These are phyloP conservation scores for Belgica antarctica DNA, from an alignment of 2,888 invertebrate species.

Conservation along the genomic window DNA sequence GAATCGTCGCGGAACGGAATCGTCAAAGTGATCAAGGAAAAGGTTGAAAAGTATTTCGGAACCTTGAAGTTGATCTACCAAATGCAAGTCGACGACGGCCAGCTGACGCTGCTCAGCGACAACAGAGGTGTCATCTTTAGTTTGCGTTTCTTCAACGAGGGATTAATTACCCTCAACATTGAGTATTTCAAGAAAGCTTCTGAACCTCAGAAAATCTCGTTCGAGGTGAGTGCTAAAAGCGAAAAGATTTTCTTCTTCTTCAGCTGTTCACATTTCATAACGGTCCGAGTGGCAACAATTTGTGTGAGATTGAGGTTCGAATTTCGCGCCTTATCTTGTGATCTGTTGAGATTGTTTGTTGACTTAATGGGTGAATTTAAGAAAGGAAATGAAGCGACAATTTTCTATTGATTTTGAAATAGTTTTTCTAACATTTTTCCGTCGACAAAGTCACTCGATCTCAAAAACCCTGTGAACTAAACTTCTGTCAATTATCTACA, in stretches of 20 bases:
- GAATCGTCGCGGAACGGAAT: slow-evolving; percentile 64
- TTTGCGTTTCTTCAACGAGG: slow-evolving; percentile 70
- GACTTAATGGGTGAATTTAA: no score
- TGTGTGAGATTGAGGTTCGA: no score
- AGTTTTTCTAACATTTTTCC: no score
- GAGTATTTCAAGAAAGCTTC: slow-evolving; percentile 77
- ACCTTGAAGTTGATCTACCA: slow-evolving; percentile 69
- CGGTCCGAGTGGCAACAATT: no score
- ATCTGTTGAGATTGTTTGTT: no score
- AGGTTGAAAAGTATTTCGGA: slow-evolving; percentile 69
- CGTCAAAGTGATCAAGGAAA: slow-evolving; percentile 66
- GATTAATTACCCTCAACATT: slow-evolving; percentile 76
- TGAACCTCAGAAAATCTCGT: slow-evolving; percentile 69
- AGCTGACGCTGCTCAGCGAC: slow-evolving; percentile 68
- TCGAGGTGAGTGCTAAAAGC: slow-evolving; percentile 71
- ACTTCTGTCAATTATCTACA: not conserved
- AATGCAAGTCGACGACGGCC: slow-evolving; percentile 67
- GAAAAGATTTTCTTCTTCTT: no score
- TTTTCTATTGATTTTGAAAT: no score
- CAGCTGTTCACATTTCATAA: no score
- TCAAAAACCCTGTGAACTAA: not conserved
- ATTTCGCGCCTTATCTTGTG: no score
- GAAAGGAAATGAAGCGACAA: no score
- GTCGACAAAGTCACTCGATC: no score
- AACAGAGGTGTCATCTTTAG: slow-evolving; percentile 65